Evolutionary conservation across 2,113 vertebrate genomes (phyloP).

Genomic region (Labeo rohita): DNA sequence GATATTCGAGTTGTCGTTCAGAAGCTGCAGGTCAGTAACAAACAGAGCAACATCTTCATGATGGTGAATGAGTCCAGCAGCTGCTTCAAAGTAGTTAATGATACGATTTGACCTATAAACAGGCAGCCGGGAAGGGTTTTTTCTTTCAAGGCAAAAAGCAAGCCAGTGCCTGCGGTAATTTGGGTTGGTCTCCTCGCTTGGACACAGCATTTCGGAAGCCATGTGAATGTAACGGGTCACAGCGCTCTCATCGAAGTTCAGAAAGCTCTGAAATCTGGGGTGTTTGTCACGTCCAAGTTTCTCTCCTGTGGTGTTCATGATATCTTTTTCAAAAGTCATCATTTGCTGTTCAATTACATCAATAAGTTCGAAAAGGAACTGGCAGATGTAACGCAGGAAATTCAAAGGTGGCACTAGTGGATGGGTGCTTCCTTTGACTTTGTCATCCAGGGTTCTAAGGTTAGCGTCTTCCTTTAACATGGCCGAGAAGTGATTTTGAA

Average conservation of each 20-base stretch:
- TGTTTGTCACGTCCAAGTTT: slow-evolving; percentile 75
- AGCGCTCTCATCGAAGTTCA: slow-evolving; percentile 74
- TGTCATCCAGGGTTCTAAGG: slow-evolving; percentile 68
- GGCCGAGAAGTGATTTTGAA: slow-evolving; percentile 72
- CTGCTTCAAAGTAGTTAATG: slow-evolving; percentile 73
- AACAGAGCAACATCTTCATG: slow-evolving; percentile 72
- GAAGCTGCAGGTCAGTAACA: slow-evolving; percentile 72
- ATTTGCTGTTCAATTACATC: slow-evolving; percentile 72
- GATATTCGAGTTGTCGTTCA: slow-evolving; percentile 66
- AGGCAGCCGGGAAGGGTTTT: slow-evolving; percentile 68
- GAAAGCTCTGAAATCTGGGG: slow-evolving; percentile 68
- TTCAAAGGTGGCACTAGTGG: slow-evolving; percentile 63
- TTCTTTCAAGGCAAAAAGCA: slow-evolving; percentile 75
- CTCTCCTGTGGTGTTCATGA: slow-evolving; percentile 61
- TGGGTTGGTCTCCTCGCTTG: slow-evolving; percentile 38
- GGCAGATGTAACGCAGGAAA: slow-evolving; percentile 72
- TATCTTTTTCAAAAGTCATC: slow-evolving; percentile 70
- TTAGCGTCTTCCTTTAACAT: slow-evolving; percentile 68
- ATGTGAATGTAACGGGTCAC: slow-evolving; percentile 77
- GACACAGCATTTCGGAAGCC: slow-evolving; percentile 70
- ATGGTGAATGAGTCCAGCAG: slow-evolving; percentile 76
- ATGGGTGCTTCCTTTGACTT: slow-evolving; percentile 48
- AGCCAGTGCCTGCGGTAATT: slow-evolving; percentile 76
- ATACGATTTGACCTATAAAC: slow-evolving; percentile 64
- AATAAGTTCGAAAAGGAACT: slow-evolving; percentile 72